Percentiles rank a stretch among this genome's conserved stretches.
Conservation (phyloP, 2,113 vertebrate species). For the Tringa solitaria region DNA sequence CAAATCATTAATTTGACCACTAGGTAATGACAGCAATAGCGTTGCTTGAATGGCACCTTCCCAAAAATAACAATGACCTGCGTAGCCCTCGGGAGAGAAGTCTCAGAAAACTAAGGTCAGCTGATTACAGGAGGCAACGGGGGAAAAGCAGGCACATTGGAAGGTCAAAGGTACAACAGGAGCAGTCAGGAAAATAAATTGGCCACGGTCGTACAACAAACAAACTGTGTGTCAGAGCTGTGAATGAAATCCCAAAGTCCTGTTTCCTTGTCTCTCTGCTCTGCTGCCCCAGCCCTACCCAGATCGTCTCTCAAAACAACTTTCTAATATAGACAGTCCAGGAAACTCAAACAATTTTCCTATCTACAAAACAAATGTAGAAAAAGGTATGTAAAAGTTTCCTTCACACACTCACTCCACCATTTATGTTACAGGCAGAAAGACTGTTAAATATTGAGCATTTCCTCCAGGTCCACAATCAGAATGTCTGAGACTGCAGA, state of each 20-base stretch:
- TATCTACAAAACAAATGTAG: background rate
- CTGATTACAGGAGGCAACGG: background rate
- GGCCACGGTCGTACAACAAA: background rate
- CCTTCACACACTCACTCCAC: background rate
- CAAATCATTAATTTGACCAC: background rate
- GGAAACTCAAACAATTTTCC: background rate
- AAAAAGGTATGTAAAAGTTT: background rate
- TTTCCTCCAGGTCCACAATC: background rate
- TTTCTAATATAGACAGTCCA: background rate
- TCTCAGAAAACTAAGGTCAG: background rate
- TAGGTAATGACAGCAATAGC: background rate
- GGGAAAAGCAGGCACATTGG: background rate
- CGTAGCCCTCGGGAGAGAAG: background rate
- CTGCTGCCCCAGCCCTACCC: background rate
- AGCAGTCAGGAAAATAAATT: constrained; percentile 32
- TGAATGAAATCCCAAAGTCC: constrained; percentile 3
- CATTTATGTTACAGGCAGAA: background rate
- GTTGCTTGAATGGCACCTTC: background rate
- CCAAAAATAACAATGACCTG: background rate
- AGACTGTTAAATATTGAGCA: background rate
- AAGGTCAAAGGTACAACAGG: constrained; percentile 12
- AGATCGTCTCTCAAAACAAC: background rate
- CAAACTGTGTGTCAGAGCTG: constrained; percentile 4
- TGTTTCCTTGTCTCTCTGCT: background rate
- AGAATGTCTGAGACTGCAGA: background rate